These are phyloP conservation scores for Strigamia transsilvanica DNA, from an alignment of 2,888 invertebrate species.

Conservation along the genomic window DNA sequence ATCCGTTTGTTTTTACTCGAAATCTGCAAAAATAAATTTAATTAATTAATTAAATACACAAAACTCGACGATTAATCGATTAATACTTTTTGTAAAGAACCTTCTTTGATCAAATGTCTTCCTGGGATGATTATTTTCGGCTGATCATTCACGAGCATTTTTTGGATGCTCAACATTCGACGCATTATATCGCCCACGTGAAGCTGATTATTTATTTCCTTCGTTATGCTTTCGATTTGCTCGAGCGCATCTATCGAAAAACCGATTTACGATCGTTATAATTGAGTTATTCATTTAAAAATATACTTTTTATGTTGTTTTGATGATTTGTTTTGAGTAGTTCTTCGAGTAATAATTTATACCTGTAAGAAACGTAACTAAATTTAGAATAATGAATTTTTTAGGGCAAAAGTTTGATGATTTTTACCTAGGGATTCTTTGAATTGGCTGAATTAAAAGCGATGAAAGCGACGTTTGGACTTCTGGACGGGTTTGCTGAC, in stretches of 20 bases:
- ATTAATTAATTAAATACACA: background rate
- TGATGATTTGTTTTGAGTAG: slow-evolving; percentile 71
- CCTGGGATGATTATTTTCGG: slow-evolving; percentile 75
- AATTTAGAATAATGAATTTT: background rate
- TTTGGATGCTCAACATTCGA: slow-evolving; percentile 74
- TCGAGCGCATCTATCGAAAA: slow-evolving; percentile 70
- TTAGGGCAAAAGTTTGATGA: too few relatives aligned
- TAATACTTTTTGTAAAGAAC: slow-evolving; percentile 62
- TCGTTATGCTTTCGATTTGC: slow-evolving; percentile 74
- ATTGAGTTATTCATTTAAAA: slow-evolving; percentile 57
- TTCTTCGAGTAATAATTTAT: slow-evolving; percentile 76
- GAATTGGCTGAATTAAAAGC: slow-evolving; percentile 79
- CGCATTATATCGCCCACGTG: slow-evolving; percentile 77
- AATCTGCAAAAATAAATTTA: background rate
- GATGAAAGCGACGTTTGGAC: slow-evolving; percentile 76
- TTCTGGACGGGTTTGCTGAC: slow-evolving; percentile 75
- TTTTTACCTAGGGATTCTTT: slow-evolving; percentile 72
- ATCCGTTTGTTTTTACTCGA: background rate
- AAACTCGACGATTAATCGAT: background rate
- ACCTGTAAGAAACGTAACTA: slow-evolving; percentile 65
- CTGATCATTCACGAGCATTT: slow-evolving; percentile 70
- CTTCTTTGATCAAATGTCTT: slow-evolving; percentile 74
- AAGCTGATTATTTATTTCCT: slow-evolving; percentile 77
- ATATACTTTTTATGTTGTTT: slow-evolving; percentile 70
- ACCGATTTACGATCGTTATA: slow-evolving; percentile 54